Base-by-base conservation (phyloP, 2,888 invertebrate genomes). In the Linhomoeus sp. region DNA sequence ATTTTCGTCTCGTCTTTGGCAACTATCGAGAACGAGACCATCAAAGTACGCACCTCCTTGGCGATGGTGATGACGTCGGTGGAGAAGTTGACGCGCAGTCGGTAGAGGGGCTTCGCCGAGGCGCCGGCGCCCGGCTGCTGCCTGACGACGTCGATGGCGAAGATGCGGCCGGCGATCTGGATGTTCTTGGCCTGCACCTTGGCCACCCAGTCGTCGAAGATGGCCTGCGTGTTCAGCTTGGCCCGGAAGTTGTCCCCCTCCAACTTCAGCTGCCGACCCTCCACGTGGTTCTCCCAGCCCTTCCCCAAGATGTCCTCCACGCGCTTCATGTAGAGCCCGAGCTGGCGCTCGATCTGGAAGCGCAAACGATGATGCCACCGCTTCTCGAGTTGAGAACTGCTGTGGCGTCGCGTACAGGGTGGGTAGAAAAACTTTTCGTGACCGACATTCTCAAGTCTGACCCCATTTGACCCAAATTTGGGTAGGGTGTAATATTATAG, bases 201-300 rank as follows among this genome's bases (percentile, higher is more conserved):
- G 49, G 63, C 58, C 2, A 87, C 81, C 97, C 97, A 99, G 60
- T 94, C 92, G 61, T 97, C 90, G 65, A 97, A 97, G 43, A 97
- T 84, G 65, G 88, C 87, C 61, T 85, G 83, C 0, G 92, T 94
- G 63, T 90, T 90, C 37, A 99, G 73, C 67, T 97, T 94, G 49
- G 83, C 72, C 19, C 88, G 79, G 70, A 99, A 97, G 68, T 88
- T 92, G 64, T 97, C 94, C 3, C 94, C 92, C 62, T 94, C 92
- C 3, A 82, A 85, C 68, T 97, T 97, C 47, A 90, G 71, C 41
- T 63, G 61, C 5, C 55, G 50, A 41, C 59, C 97, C 69, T 97
- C 97, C 43, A 94, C 86, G 66, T 99, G 94, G 57, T 86, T 87
- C 67, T 94, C 94, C 97, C 97, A 99, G 37, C 88, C 90, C 67